Conservation (phyloP, 2,888 invertebrate species). For the Bruchidius siliquastri region DNA sequence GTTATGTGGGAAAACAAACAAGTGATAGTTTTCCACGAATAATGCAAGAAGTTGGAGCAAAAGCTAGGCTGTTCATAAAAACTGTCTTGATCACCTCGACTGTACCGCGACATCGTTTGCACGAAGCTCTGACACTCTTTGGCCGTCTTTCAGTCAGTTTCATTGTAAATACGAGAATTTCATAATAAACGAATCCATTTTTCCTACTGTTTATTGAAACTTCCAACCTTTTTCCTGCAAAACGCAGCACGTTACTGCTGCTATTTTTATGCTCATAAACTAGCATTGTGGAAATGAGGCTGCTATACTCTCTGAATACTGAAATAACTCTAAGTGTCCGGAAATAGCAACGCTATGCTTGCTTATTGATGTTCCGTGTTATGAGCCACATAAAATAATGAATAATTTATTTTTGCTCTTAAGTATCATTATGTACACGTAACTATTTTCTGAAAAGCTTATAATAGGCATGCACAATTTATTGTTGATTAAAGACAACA, state of each 20-base stretch:
- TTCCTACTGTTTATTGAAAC: not conserved
- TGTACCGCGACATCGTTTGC: constrained; percentile 35
- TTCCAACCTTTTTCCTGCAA: not conserved
- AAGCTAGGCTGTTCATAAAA: constrained; percentile 40
- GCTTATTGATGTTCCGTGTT: not conserved
- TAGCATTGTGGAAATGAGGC: constrained; percentile 2
- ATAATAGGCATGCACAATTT: not conserved
- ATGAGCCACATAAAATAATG: not conserved
- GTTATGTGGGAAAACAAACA: constrained; percentile 86
- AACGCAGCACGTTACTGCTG: constrained; percentile 7
- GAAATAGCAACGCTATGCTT: not conserved
- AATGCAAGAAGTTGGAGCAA: constrained; percentile 58
- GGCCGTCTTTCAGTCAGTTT: not conserved
- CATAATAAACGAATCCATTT: not conserved
- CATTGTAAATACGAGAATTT: not conserved
- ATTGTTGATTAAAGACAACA: too few relatives aligned
- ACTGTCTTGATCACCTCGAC: constrained; percentile 40
- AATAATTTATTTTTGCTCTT: not conserved
- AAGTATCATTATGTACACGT: not conserved
- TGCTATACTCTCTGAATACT: constrained; percentile 10
- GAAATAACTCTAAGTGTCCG: constrained; percentile 8
- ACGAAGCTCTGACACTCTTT: not conserved
- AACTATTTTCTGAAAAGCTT: not conserved
- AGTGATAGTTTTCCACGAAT: constrained; percentile 75
- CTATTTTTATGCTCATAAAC: constrained; percentile 6